Conservation (phyloP, 2,797 vertebrate species). For the Synanceia verrucosa region DNA sequence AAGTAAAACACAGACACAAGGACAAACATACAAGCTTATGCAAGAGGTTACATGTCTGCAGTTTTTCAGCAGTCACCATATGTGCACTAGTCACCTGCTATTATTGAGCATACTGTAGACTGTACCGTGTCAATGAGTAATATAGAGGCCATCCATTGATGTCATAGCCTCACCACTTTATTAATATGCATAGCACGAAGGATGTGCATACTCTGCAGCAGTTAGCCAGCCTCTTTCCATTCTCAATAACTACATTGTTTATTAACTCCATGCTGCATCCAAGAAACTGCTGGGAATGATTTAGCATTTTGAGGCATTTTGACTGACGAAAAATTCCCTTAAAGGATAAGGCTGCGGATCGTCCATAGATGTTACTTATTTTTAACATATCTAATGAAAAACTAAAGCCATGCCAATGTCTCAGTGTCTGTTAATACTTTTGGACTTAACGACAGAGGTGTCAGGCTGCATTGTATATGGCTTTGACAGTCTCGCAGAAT, state of each 20-base stretch:
- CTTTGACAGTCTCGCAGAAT: too few species aligned
- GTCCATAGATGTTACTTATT: background rate
- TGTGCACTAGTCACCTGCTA: background rate
- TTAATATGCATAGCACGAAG: background rate
- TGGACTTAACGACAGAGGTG: background rate
- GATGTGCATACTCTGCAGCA: background rate
- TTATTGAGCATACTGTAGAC: background rate
- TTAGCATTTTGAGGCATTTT: background rate
- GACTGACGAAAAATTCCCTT: background rate
- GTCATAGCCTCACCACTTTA: background rate
- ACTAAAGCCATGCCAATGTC: background rate
- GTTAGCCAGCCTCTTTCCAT: background rate
- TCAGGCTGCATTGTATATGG: background rate
- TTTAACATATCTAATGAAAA: background rate
- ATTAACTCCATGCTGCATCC: background rate
- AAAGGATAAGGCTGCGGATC: background rate
- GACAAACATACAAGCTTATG: background rate
- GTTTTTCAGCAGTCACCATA: slow-evolving; percentile 3
- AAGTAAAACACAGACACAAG: slow-evolving; percentile 4
- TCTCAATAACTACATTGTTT: background rate
- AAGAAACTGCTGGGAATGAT: background rate
- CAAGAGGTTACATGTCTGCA: slow-evolving; percentile 9
- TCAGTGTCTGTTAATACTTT: background rate
- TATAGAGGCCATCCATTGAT: background rate
- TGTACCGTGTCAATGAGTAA: background rate